Base-by-base conservation (phyloP, 2,797 vertebrate genomes). In the Propithecus perrieri region DNA sequence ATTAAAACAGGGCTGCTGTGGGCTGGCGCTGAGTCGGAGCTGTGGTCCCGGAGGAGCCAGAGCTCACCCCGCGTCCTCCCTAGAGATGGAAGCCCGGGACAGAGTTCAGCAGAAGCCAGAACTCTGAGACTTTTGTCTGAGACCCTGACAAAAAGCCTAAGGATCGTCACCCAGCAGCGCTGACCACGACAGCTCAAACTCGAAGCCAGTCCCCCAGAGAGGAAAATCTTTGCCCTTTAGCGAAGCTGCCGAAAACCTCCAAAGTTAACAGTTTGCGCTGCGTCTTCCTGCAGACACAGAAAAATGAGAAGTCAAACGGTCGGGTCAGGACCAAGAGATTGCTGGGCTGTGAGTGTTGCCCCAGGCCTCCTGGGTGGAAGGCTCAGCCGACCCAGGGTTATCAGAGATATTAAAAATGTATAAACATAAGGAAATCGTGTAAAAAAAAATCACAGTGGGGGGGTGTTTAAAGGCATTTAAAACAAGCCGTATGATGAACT, bases 391-490 rank as follows among this genome's bases (percentile, higher is more conserved):
- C 24, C 38, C 75, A 65, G 8, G 0, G 4, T 26, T 17, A 41
- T 69, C 7, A 84, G 26, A 79, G 43, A 61, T 26, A 71, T 7
- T 65, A 22, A 88, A 90, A 93, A 96, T 46, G 85, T 8, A 38
- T 35, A 35, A 41, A 71, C 13, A 33, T 30, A 67, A 69, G 57
- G n/a, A 43, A 92, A 50, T 7, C 35, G 65, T 18, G 8, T 43
- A 72, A 74, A 65, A 72, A 46, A 94, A 90, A 26, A 59, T 11
- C 38, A 71, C 24, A 12, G 2, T 55, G n/a, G 7, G 14, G 50
- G 2, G 4, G 26, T 71, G 35, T 5, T 76, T 85, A 85, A 63
- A 91, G 46, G 7, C 35, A 5, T 50, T 20, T 30, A 41, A 93
- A 91, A 57, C 14, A 35, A 53, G 20, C 7, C 24, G 22, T 24